phyloP scores from a whole-genome alignment of 35 echinoderm and acorn worm genomes.

The Ophiothrix spiculata region DNA sequence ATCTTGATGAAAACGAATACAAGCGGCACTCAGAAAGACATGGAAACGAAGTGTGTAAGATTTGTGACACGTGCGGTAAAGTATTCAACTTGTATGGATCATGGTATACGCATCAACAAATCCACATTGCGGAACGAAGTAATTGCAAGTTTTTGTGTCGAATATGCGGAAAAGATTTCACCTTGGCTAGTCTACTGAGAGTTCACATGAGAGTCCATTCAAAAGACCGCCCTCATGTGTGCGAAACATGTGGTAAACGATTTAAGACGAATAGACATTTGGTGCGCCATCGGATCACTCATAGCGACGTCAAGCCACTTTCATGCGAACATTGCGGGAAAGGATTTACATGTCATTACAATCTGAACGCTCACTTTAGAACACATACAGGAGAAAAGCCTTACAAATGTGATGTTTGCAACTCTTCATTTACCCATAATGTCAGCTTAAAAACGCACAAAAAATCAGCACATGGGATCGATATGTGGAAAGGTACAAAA shows the following conservation, averaged over 20 bases:
- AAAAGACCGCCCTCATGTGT: neutral
- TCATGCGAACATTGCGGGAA: neutral
- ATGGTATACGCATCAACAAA: neutral
- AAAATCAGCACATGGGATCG: neutral
- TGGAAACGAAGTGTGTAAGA: too few species aligned
- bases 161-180: slow-evolving; percentile 11
- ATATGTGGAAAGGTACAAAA: neutral
- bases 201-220: neutral
- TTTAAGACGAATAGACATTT: neutral
- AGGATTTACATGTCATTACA: neutral
- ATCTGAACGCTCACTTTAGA: neutral
- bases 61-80: neutral
- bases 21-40: too few species aligned
- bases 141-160: neutral
- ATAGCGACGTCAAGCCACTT: neutral
- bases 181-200: neutral
- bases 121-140: neutral
- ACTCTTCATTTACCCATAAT: neutral
- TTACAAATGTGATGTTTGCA: neutral
- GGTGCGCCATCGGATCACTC: neutral
- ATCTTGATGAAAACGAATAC: too few species aligned
- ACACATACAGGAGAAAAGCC: slow-evolving; percentile 23
- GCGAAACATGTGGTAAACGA: slow-evolving; percentile 4
- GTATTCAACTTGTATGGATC: neutral
- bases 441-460: neutral